Evolutionary conservation across 37 sponge, comb jelly and placozoan species (phyloP), one percentile per base, ranked within the genome.

Genomic region (Eunapius fragilis): DNA sequence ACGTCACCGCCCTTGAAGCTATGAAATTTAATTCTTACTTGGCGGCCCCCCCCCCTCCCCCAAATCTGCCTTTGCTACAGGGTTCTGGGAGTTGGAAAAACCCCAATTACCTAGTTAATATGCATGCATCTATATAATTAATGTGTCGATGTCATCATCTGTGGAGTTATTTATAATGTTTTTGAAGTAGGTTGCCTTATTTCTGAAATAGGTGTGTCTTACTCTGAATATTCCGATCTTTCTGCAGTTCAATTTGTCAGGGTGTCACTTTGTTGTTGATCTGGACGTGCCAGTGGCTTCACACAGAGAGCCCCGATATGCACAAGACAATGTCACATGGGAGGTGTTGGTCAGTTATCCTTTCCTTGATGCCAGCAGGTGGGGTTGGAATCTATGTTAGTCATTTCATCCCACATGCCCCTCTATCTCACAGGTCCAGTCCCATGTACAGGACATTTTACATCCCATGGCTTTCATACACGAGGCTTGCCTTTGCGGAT

Each of bases 191-290:
- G n/a, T n/a, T n/a, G n/a, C n/a, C n/a, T n/a, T n/a, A n/a, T n/a
- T n/a, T n/a, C n/a, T n/a, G n/a, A n/a, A n/a, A n/a, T n/a, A n/a
- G n/a, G n/a, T n/a, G n/a, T n/a, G n/a, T n/a, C n/a, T n/a, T n/a
- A n/a, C n/a, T n/a, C n/a, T n/a, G n/a, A n/a, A 69, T 31, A 12
- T 25, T 31, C 41, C 12, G 45, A 2, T 49, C 69, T 11, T 49
- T 41, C 24, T 70, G 37, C 79, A 97, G 96, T 89, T 92, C 86
- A 82, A 91, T 81, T 19, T 96, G 32, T 34, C 68, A 1, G 37
- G 82, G 28, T 99, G 99, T 84, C 87, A 99, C 73, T 94, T 93
- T 78, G 68, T 99, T 37, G 88, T 99, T 31, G 99, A 99, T 71
- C 69, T 89, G 47, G 96, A 97, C 32, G 48, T 84, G 23, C 84